A percentile compares a stretch with the other conserved stretches of the same genome.
phyloP scores from a whole-genome alignment of 2,888 invertebrate genomes.

The Steinernema scapterisci region DNA sequence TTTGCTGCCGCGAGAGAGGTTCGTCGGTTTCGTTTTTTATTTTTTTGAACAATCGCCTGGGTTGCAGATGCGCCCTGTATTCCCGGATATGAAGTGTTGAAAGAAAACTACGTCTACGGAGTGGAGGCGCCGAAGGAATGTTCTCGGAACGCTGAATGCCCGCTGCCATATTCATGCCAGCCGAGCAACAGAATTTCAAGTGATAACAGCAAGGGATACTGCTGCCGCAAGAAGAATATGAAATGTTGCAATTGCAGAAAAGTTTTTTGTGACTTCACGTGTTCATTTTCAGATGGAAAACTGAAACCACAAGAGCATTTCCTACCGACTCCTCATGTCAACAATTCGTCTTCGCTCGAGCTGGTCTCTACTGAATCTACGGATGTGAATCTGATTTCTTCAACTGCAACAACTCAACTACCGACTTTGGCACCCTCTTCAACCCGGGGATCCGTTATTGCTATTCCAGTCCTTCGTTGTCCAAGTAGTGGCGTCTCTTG shows the following conservation, averaged over 20 bases:
- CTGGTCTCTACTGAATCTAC: neutral
- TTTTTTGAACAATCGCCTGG: too few species aligned
- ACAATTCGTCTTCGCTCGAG: neutral
- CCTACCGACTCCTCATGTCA: neutral
- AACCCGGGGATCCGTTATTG: neutral
- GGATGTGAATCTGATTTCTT: neutral
- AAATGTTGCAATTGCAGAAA: too few species aligned
- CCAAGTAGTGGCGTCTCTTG: neutral
- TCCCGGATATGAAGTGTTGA: slow-evolving; percentile 34
- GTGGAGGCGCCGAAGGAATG: neutral
- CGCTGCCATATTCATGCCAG: slow-evolving; percentile 36
- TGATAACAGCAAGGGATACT: neutral
- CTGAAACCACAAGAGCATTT: slow-evolving; percentile 15
- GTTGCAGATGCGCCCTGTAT: slow-evolving; percentile 1
- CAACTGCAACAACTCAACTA: neutral
- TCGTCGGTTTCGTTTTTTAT: neutral
- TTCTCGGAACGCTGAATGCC: slow-evolving; percentile 36
- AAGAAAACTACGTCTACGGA: slow-evolving; percentile 15
- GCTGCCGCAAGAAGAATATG: neutral
- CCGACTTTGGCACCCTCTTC: neutral
- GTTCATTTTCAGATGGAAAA: neutral
- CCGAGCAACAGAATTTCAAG: slow-evolving; percentile 20
- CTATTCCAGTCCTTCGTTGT: neutral
- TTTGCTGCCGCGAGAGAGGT: slow-evolving; percentile 34
- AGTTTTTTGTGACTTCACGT: too few species aligned